Evolutionary conservation across 2,113 vertebrate species (phyloP), one percentile per base, ranked within the genome.

Genomic region (Dicrurus megarhynchus): DNA sequence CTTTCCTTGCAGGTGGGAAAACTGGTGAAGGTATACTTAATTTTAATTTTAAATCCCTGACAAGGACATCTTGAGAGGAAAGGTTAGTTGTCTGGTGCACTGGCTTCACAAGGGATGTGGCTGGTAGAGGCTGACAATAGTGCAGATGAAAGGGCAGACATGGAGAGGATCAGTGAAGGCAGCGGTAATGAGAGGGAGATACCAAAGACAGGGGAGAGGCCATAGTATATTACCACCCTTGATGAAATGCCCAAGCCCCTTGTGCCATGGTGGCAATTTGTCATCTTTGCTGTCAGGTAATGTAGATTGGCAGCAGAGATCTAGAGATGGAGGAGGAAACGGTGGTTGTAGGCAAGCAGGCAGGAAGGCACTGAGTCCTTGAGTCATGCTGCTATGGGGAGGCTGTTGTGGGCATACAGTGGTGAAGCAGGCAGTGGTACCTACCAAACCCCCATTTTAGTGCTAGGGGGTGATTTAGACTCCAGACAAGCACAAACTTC

Each of bases 381-480:
- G 33, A 46, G 32, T 73, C 37, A 8, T 5, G 14, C 27, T 83
- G 35, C 26, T 42, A 0, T 55, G 44, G 19, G 21, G 47, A 63
- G 42, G 18, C 37, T 9, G 0, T 6, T 63, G 27, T 33, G 69
- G 21, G 3, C 27, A 13, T 1, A 10, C 16, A 33, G 32, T 1
- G 0, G 4, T n/a, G 37, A 81, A 46, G 26, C 20, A 52, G 41
- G 56, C 47, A 53, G 23, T 13, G 7, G 26, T 57, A 55, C 33
- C 7, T 70, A 15, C 39, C 28, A 50, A 86, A 57, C 47, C 4
- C 17, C 42, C 3, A 8, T 46, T 65, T 57, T 30, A 50, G 17
- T n/a, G 35, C 53, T 11, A 53, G 16, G 3, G 2, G 50, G 8
- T 60, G 17, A 64, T 78, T 77, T 56, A 19, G 11, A 12, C 11